Percentiles rank a stretch among this genome's conserved stretches.
These are phyloP conservation scores for Hetaerina americana DNA, from an alignment of 1,140 invertebrate species.

Conservation along the genomic window DNA sequence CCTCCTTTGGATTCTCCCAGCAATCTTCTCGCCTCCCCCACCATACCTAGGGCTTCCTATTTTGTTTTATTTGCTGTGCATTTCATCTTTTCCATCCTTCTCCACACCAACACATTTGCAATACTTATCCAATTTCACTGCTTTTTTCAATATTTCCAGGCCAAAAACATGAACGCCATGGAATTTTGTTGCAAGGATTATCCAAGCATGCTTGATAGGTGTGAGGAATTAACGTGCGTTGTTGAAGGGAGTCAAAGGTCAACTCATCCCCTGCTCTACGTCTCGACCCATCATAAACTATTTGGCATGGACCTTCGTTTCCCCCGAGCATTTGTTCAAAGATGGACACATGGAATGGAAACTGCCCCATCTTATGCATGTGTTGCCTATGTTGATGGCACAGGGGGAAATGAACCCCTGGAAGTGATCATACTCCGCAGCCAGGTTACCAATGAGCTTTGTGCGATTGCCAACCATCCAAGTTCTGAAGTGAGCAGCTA, in stretches of 20 bases:
- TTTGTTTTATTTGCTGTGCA: background rate
- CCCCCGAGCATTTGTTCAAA: background rate
- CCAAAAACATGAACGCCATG: background rate
- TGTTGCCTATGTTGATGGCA: background rate
- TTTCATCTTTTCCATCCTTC: background rate
- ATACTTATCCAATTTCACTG: background rate
- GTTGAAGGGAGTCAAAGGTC: background rate
- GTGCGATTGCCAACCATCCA: background rate
- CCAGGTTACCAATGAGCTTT: background rate
- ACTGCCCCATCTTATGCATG: background rate
- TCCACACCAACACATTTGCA: background rate
- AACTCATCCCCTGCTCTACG: background rate
- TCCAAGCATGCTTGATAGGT: background rate
- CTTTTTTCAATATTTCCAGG: background rate
- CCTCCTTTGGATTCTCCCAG: too few relatives aligned
- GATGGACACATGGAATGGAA: background rate
- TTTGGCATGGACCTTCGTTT: background rate
- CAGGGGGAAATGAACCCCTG: background rate
- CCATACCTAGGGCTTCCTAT: background rate
- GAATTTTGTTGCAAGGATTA: background rate
- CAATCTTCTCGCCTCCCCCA: too few relatives aligned
- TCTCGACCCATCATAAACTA: background rate
- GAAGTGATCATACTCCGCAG: background rate
- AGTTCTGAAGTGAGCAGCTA: background rate
- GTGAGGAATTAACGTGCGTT: background rate